phyloP scores from a whole-genome alignment of 2,113 vertebrate species.

The Siphamia tubifer region DNA sequence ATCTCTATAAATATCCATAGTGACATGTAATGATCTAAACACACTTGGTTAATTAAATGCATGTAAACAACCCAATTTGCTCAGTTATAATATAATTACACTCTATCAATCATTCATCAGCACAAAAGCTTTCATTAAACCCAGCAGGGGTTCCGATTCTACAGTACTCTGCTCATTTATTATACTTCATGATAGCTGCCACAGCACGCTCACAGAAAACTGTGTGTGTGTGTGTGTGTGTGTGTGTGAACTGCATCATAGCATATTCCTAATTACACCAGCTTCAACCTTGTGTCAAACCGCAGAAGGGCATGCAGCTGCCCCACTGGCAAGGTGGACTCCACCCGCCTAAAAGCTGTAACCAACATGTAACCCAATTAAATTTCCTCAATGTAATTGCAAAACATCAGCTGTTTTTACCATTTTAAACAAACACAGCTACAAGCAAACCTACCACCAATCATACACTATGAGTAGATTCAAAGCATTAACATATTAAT shows the following conservation, averaged over 20 bases:
- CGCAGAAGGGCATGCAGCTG: conserved; percentile 26
- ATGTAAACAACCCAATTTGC: neutral
- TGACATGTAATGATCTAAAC: neutral
- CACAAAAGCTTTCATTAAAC: conserved; percentile 20
- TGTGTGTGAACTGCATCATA: neutral
- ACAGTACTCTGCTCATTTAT: conserved; percentile 4
- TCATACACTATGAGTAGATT: no score
- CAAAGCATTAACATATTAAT: no score
- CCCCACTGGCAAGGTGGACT: neutral
- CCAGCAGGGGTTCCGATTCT: conserved; percentile 20
- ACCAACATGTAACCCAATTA: neutral
- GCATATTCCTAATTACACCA: conserved; percentile 15
- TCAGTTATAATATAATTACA: conserved; percentile 28
- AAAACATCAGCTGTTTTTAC: neutral
- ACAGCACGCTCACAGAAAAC: no score
- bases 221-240: conserved; percentile 13
- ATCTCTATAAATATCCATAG: neutral
- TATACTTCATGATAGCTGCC: neutral
- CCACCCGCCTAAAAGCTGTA: neutral
- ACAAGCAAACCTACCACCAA: no score
- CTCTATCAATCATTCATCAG: conserved; percentile 11
- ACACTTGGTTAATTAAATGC: neutral
- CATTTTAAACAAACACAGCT: no score
- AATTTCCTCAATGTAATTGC: neutral
- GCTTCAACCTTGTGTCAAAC: conserved; percentile 19